phyloP scores from a whole-genome alignment of 2,113 vertebrate genomes.

The Fulica atra region DNA sequence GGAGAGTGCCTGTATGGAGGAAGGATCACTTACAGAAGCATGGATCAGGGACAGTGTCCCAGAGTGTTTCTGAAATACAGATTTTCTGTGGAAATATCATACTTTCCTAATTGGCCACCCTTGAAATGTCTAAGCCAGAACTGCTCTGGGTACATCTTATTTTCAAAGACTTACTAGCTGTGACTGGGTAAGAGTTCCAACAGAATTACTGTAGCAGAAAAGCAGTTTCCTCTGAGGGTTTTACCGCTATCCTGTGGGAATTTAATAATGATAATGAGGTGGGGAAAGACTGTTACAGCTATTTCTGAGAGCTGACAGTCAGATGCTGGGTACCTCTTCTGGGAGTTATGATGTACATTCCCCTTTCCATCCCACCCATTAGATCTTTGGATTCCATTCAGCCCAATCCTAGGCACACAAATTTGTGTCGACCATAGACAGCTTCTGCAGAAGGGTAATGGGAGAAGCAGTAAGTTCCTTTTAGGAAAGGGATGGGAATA shows the following conservation, averaged over 20 bases:
- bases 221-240: constrained; percentile 32
- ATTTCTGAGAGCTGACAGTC: background rate
- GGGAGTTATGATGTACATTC: background rate
- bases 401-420: background rate
- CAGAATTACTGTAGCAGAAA: constrained; percentile 28
- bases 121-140: background rate
- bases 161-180: constrained; percentile 39
- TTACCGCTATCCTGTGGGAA: background rate
- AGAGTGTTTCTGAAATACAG: background rate
- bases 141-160: constrained; percentile 9
- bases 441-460: background rate
- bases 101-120: constrained; percentile 6
- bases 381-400: background rate
- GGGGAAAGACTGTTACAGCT: background rate
- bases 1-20: background rate
- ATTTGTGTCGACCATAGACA: background rate
- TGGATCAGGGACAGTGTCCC: background rate
- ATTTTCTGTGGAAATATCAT: background rate
- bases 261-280: background rate
- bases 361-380: background rate
- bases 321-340: background rate
- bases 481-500: background rate
- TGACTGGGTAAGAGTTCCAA: constrained; percentile 17
- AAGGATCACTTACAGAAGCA: background rate
- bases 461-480: background rate